phyloP scores from a whole-genome alignment of 1,140 invertebrate genomes.

The Tetramorium alpestre region DNA sequence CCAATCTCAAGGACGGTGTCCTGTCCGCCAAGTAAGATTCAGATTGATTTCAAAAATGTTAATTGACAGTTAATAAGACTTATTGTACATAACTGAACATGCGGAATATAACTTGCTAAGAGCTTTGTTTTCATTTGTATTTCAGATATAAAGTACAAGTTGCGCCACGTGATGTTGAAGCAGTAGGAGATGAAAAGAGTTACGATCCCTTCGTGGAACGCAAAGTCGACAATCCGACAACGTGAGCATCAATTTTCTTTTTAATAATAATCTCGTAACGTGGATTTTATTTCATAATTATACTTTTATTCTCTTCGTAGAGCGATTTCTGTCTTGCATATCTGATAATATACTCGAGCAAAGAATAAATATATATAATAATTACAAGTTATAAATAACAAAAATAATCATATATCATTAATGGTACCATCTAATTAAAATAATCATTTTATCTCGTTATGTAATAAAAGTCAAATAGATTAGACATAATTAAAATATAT shows the following conservation, averaged over 20 bases:
- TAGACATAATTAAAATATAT: background rate
- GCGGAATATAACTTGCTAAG: background rate
- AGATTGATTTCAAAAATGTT: background rate
- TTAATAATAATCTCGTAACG: background rate
- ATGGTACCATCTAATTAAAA: background rate
- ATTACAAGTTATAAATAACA: background rate
- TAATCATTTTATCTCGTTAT: background rate
- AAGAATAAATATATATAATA: background rate
- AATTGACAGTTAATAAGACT: background rate
- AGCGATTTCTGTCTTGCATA: background rate
- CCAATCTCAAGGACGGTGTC: slow-evolving; percentile 82
- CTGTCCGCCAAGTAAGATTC: slow-evolving; percentile 79
- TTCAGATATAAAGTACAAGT: slow-evolving; percentile 89
- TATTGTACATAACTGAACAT: background rate
- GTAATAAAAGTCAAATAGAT: background rate
- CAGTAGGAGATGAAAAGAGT: slow-evolving; percentile 84
- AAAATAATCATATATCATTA: background rate
- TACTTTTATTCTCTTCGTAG: background rate
- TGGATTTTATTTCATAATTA: background rate
- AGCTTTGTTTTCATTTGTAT: slow-evolving; percentile 69
- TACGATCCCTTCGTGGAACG: slow-evolving; percentile 92
- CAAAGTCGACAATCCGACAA: slow-evolving; percentile 91
- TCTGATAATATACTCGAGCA: background rate
- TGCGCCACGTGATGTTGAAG: slow-evolving; percentile 85
- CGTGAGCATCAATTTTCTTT: slow-evolving; percentile 88